A percentile compares a stretch with the other conserved stretches of the same genome.
phyloP scores from a whole-genome alignment of 2,113 vertebrate species.

The Rattus rattus region DNA sequence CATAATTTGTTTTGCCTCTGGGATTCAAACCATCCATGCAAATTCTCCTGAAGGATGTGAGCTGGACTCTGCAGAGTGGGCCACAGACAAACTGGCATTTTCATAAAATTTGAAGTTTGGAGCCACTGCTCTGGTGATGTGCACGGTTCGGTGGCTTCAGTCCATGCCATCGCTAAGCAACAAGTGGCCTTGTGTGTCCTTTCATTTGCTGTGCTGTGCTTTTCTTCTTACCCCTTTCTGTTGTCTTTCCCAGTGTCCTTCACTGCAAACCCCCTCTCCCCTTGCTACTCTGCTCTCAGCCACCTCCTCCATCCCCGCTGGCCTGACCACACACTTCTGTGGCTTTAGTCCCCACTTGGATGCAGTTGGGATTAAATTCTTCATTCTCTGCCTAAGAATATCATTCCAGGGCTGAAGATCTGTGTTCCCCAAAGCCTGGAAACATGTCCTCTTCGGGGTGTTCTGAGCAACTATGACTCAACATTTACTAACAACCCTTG shows the following conservation, averaged over 20 bases:
- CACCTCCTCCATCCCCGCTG: not conserved
- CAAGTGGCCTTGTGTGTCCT: not conserved
- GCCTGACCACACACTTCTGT: not conserved
- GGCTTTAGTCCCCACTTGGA: not conserved
- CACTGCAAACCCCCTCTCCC: not conserved
- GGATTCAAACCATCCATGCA: conserved; percentile 3
- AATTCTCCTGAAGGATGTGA: conserved; percentile 39
- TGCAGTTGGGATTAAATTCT: not conserved
- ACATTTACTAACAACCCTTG: not conserved
- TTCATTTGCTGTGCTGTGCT: not conserved
- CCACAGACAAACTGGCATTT: not conserved
- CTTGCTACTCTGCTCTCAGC: not conserved
- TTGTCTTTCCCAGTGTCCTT: not conserved
- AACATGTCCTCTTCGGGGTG: not conserved
- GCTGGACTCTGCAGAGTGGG: not conserved
- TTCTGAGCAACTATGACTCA: not conserved
- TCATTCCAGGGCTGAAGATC: not conserved
- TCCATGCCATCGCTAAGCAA: conserved; percentile 18
- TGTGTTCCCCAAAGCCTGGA: not conserved
- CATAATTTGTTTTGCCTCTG: conserved; percentile 44
- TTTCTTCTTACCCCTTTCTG: not conserved
- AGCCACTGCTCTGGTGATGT: not conserved
- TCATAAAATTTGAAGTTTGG: conserved; percentile 22
- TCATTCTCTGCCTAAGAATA: not conserved
- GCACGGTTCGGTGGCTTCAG: not conserved